These are phyloP conservation scores for Tholera decimalis DNA, from an alignment of 2,888 invertebrate genomes.

Conservation along the genomic window DNA sequence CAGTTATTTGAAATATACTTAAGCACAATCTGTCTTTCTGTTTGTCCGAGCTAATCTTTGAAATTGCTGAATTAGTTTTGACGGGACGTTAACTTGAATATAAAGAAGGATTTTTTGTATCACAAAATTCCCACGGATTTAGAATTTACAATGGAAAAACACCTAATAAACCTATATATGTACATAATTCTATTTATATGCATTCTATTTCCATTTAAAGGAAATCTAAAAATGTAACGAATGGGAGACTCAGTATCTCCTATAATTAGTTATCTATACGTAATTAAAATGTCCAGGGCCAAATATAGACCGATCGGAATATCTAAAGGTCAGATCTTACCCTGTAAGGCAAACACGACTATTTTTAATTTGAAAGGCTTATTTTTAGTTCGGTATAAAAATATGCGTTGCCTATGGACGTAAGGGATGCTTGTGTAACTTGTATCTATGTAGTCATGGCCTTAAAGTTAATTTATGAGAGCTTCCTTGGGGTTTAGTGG, in stretches of 20 bases:
- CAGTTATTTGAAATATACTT: too few relatives aligned
- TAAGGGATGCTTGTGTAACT: conserved; percentile 44
- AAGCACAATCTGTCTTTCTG: too few relatives aligned
- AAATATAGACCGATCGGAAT: conserved; percentile 22
- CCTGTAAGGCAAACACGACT: not conserved
- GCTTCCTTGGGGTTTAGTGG: conserved; percentile 38
- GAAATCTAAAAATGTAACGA: conserved; percentile 9
- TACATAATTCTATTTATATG: not conserved
- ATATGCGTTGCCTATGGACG: conserved; percentile 30
- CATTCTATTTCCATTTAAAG: not conserved
- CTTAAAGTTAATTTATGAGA: conserved; percentile 49
- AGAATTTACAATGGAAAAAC: too few relatives aligned
- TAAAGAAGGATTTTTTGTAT: too few relatives aligned
- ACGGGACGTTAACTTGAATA: too few relatives aligned
- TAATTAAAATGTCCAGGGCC: conserved; percentile 23
- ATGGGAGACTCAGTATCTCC: not conserved
- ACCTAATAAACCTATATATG: too few relatives aligned
- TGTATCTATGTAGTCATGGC: conserved; percentile 38
- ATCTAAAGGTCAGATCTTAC: conserved; percentile 31
- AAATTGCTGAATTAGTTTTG: too few relatives aligned
- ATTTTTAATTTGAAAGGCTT: conserved; percentile 27
- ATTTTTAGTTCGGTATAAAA: conserved; percentile 23
- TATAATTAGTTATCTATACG: conserved; percentile 5
- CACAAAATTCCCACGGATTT: too few relatives aligned
- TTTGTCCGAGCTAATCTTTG: too few relatives aligned